Evolutionary conservation across 2,888 invertebrate species (phyloP).

Genomic region (Himalopsyche tibetana): DNA sequence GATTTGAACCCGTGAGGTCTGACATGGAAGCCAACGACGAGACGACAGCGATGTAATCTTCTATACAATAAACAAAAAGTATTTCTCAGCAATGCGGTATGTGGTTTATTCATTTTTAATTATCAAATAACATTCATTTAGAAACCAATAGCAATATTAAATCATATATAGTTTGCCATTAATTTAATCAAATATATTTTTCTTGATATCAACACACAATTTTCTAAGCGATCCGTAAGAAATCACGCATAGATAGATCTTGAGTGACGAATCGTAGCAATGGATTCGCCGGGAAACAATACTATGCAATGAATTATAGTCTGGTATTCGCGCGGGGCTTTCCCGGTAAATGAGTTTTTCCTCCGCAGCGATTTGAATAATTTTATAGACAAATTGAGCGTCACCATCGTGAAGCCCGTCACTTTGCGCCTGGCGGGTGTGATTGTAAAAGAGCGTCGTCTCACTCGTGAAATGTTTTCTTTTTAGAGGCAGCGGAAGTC

Average conservation of each 20-base stretch:
- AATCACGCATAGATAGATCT: background rate
- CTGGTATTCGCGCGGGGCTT: background rate
- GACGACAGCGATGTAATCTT: too few species aligned
- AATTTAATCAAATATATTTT: too few species aligned
- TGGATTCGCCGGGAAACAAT: background rate
- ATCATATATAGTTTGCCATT: too few species aligned
- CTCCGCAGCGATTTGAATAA: conserved; percentile 61
- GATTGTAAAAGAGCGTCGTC: conserved; percentile 2
- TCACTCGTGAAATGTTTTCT: background rate
- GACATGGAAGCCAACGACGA: too few species aligned
- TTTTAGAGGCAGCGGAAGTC: background rate
- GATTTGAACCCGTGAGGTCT: too few species aligned
- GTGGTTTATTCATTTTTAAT: too few species aligned
- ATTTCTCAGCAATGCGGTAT: too few species aligned
- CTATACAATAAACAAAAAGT: too few species aligned
- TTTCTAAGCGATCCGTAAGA: too few species aligned
- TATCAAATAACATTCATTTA: too few species aligned
- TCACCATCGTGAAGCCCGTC: conserved; percentile 49
- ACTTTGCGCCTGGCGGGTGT: conserved; percentile 38
- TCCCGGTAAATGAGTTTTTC: conserved; percentile 57
- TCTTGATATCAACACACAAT: too few species aligned
- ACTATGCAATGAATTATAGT: background rate
- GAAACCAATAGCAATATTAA: too few species aligned
- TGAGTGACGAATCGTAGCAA: background rate
- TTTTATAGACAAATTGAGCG: conserved; percentile 64